phyloP scores from a whole-genome alignment of 1,140 invertebrate species.

The Panulirus ornatus region DNA sequence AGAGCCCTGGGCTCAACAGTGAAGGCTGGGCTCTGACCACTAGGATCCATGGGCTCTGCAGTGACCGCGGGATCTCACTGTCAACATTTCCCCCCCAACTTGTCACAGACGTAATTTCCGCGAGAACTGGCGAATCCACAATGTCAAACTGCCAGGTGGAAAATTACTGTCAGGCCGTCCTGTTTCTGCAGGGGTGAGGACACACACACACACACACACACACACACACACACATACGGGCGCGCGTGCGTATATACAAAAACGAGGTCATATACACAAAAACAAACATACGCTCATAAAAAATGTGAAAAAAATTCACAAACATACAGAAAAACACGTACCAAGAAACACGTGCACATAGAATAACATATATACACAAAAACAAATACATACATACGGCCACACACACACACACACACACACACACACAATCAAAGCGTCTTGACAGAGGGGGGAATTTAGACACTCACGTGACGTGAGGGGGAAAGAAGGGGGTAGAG shows the following conservation, averaged over 20 bases:
- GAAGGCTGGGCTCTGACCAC: too few relatives aligned
- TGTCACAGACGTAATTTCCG: too few relatives aligned
- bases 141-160: too few relatives aligned
- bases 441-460: too few relatives aligned
- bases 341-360: slow-evolving; percentile 13
- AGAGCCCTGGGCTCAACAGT: too few relatives aligned
- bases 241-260: not conserved
- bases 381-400: not conserved
- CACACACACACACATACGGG: not conserved
- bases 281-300: not conserved
- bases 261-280: not conserved
- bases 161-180: too few relatives aligned
- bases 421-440: not conserved
- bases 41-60: too few relatives aligned
- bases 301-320: slow-evolving; percentile 6
- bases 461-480: too few relatives aligned
- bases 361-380: not conserved
- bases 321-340: slow-evolving; percentile 38
- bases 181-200: not conserved
- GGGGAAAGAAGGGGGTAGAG: too few relatives aligned
- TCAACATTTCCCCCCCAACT: too few relatives aligned
- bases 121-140: too few relatives aligned
- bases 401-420: not conserved
- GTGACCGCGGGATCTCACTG: too few relatives aligned
- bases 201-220: slow-evolving; percentile 26